Percentiles rank a stretch among this genome's conserved stretches.
phyloP scores from a whole-genome alignment of 2,797 vertebrate species.

The Sebastiscus albofasciatus region DNA sequence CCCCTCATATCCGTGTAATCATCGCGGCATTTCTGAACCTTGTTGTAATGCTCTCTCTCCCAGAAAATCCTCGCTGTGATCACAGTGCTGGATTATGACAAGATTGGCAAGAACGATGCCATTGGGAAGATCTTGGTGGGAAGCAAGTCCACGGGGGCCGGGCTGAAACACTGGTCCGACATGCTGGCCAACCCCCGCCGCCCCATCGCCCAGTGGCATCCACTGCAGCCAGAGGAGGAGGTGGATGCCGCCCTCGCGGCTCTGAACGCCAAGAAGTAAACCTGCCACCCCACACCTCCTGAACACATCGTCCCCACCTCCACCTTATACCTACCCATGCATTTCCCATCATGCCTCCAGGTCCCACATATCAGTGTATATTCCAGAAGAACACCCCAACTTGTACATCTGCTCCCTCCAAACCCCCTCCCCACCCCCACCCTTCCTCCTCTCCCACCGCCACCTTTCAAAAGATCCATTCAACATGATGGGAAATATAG shows the following conservation, averaged over 20 bases:
- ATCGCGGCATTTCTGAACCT: neutral
- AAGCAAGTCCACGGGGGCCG: slow-evolving; percentile 90
- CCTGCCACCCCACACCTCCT: slow-evolving; percentile 43
- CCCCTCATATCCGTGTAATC: neutral
- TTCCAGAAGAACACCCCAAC: slow-evolving; percentile 59
- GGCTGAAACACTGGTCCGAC: slow-evolving; percentile 98
- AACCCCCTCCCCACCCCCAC: neutral
- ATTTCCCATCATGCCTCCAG: slow-evolving; percentile 44
- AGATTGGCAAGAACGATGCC: slow-evolving; percentile 98
- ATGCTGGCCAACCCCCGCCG: slow-evolving; percentile 98
- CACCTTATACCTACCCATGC: slow-evolving; percentile 41
- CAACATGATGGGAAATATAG: slow-evolving; percentile 72
- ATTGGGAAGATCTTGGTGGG: slow-evolving; percentile 97
- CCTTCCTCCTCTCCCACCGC: slow-evolving; percentile 21
- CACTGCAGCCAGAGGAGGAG: slow-evolving; percentile 96
- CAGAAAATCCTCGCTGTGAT: slow-evolving; percentile 97
- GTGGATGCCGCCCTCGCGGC: slow-evolving; percentile 89
- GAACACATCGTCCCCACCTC: slow-evolving; percentile 39
- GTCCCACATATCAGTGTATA: slow-evolving; percentile 69
- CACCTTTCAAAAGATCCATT: slow-evolving; percentile 68
- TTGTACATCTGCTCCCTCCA: slow-evolving; percentile 38
- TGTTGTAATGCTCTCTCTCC: slow-evolving; percentile 1
- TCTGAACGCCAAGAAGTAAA: slow-evolving; percentile 93
- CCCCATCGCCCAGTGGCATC: slow-evolving; percentile 99
- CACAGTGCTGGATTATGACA: slow-evolving; percentile 98